Evolutionary conservation across 35 echinoderm and acorn worm species (phyloP), one percentile per base, ranked within the genome.

Genomic region (Apostichopus parvimensis): DNA sequence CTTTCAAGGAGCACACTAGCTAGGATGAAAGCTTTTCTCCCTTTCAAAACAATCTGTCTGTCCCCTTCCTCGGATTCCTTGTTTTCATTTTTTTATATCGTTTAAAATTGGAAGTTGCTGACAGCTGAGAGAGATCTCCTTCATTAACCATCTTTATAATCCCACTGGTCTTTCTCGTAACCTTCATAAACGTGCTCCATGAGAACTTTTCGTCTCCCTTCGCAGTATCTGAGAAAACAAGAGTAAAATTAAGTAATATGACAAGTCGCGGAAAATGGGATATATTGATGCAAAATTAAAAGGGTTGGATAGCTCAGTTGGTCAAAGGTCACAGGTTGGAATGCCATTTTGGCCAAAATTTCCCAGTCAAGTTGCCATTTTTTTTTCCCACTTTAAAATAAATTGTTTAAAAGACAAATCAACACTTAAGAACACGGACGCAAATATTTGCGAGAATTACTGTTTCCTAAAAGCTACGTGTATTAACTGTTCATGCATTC

Each of bases 101-200:
- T 45, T 45, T 45, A 45, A 20, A 75, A 75, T 18, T 75, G 71
- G 71, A 75, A 75, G 71, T 75, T n/a, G n/a, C 7, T 6, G 71
- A 75, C 71, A 75, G 71, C 71, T 75, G 79, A 24, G 9, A 22
- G 79, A 82, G 79, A 18, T 18, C 71, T 75, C 17, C 71, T 45
- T 86, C 11, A 45, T 86, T 58, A 91, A n/a, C 87, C 84, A 53
- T 98, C 94, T 52, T 91, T 89, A 79, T 98, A 98, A 52, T 94
- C 97, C 97, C 97, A 99, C 56, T 85, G 93, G 78, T 99, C 97
- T 68, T 95, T 99, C 65, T 99, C 97, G 55, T 99, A 99, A 17
- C 97, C 97, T 93, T 99, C 97, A 76, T 99, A 93, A 77, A 99
- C 97, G 70, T 99, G 97, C 73, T 96, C 97, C 92, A 99, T 78